Evolutionary conservation across 2,888 invertebrate species (phyloP), one percentile per base, ranked within the genome.

Genomic region (Heliconius erato): DNA sequence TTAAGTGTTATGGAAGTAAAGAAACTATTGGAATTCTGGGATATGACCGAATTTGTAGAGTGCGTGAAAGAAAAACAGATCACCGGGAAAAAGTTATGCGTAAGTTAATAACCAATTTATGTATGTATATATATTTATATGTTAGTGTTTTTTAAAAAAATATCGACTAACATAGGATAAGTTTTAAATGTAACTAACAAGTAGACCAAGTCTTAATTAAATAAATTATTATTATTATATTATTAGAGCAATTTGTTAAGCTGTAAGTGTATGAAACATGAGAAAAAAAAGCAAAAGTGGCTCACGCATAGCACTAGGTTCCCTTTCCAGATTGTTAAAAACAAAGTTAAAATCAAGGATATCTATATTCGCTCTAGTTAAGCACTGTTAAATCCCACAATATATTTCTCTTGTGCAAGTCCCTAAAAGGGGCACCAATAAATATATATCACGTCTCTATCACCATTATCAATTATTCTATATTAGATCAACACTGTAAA

Each of bases 1-100:
- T 77, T 94, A 83, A 90, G 90, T 40, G 87, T 89, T 74, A 88
- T 89, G 4, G 89, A 89, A 63, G 90, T 95, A 3, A 88, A 89
- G 23, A 85, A 85, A 6, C 82, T 95, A 40, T 85, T 96, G 71
- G 87, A 90, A 59, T 85, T 74, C 19, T 92, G 91, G 88, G 88
- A 90, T 23, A 85, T 94, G 88, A 82, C 86, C 0, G 94, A 95
- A 83, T 95, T 93, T 65, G 86, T 87, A 16, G 92, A 91, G 4
- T 93, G 94, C 32, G 91, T 90, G 3, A 87, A 84, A 35, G 92
- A 92, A 78, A 94, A 90, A 81, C 79, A 89, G 0, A 84, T 95
- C 19, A 91, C 95, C 83, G 95, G 95, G 26, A 88, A 89, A 74
- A 92, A 90, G 83, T 85, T 95, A 80, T 79, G 92, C 89, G 95